Evolutionary conservation across 1,140 invertebrate species (phyloP), one percentile per base, ranked within the genome.

Genomic region (Pentalonia nigronervosa): DNA sequence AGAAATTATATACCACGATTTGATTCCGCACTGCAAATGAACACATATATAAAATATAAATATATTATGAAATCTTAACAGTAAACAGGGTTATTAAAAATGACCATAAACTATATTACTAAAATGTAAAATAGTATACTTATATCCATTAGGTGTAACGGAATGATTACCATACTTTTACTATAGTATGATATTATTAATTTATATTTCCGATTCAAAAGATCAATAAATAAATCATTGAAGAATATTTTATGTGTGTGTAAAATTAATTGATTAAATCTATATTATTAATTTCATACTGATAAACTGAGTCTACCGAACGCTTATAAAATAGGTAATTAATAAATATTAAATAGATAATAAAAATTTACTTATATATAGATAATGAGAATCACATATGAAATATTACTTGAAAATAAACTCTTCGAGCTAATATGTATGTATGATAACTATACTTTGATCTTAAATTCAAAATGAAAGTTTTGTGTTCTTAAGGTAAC

Each of bases 171-270:
- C 23, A 67, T n/a, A 14, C 25, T 67, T 60, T 67, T n/a, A 67
- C 60, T n/a, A n/a, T 11, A n/a, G 14, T n/a, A 4, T 67, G 17
- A 76, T 76, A 76, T 76, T 76, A n/a, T 76, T 76, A 76, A 76
- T 76, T 76, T 76, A 76, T 76, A 76, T 76, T 76, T 76, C 60
- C n/a, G 30, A 76, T 76, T 76, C 60, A 76, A 86, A 45, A 25
- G 36, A 86, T 86, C 41, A 86, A 86, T 25, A 86, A 41, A 86
- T 86, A 86, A 86, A 86, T 45, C 83, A 86, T 41, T 86, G 83
- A 86, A 41, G 23, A 86, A 86, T 86, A 45, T 86, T 86, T 86
- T 23, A 84, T 84, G 83, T 86, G 83, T 86, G 8, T 86, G 36
- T 86, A 86, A 86, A 86, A 86, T 41, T 45, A 25, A 45, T 41